Evolutionary conservation across 2,888 invertebrate genomes (phyloP), one percentile per base, ranked within the genome.

Genomic region (Agriopis aurantiaria): DNA sequence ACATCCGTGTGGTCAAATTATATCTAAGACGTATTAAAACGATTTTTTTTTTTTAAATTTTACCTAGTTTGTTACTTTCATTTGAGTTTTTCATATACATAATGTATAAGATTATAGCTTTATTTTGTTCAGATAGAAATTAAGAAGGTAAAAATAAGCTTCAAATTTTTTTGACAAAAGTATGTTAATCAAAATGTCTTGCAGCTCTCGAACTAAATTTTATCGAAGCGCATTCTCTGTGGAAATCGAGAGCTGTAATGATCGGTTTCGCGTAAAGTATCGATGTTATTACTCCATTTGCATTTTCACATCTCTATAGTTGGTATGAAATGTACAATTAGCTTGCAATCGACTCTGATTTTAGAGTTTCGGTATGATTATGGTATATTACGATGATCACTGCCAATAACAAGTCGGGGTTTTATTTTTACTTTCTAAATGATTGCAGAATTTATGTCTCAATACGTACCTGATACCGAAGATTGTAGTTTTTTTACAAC

Each of bases 281-380:
- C 75, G 73, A 78, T 82, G 78, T 80, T 78, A 68, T 73, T 68
- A 64, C 53, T 74, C 68, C 75, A 79, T 81, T 79, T 76, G 73
- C 79, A 80, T 82, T 80, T 80, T 80, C 80, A 78, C 81, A 75
- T 78, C 78, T 80, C 74, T 76, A 76, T 79, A 77, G 73, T 61
- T 63, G 10, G 23, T 49, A 55, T 8, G 48, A 58, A 56, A 58
- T 55, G 63, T 63, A 49, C 66, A 67, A 67, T 67, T 60, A 67
- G 41, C 45, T n/a, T 60, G 43, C 58, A 66, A 65, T 71, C 62
- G 51, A 6, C 11, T 48, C 48, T 70, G 61, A 66, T 70, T 64
- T 69, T 59, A 56, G 60, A 65, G 57, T 53, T 63, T 51, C 49
- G 48, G 23, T 33, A 46, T 66, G 48, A 66, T 67, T 67, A 66